phyloP scores from a whole-genome alignment of 2,113 vertebrate species.

The Pontoporia blainvillei region DNA sequence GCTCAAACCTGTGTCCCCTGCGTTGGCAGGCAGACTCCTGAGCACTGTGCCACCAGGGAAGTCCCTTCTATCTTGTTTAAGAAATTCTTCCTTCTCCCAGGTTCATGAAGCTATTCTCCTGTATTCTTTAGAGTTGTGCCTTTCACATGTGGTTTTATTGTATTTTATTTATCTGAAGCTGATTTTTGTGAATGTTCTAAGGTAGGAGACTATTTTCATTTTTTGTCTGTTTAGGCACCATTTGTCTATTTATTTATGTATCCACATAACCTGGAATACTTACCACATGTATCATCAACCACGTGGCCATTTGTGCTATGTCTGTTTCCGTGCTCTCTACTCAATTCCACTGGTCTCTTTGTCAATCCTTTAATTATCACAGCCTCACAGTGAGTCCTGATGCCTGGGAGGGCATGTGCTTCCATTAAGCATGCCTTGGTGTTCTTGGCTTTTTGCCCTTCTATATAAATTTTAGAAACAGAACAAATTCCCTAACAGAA shows the following conservation, averaged over 20 bases:
- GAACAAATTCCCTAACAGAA: neutral
- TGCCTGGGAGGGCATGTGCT: neutral
- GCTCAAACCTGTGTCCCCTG: neutral
- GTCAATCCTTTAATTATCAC: neutral
- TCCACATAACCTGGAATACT: neutral
- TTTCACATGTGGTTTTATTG: neutral
- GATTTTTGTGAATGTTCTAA: neutral
- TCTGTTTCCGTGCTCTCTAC: neutral
- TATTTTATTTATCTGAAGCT: neutral
- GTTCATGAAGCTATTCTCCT: neutral
- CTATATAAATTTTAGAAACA: neutral
- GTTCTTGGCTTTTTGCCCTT: neutral
- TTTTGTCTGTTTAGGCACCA: neutral
- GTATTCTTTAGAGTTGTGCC: neutral
- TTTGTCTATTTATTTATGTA: neutral
- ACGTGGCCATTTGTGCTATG: neutral
- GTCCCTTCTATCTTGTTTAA: neutral
- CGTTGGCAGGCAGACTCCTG: neutral
- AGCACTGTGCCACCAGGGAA: neutral
- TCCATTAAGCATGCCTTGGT: neutral
- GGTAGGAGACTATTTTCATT: neutral
- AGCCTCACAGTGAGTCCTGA: neutral
- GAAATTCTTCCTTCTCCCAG: neutral
- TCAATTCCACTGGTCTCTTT: neutral
- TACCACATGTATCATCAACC: accelerated